These are phyloP conservation scores for Moxostoma hubbsi DNA, from an alignment of 2,797 vertebrate species.

Conservation along the genomic window DNA sequence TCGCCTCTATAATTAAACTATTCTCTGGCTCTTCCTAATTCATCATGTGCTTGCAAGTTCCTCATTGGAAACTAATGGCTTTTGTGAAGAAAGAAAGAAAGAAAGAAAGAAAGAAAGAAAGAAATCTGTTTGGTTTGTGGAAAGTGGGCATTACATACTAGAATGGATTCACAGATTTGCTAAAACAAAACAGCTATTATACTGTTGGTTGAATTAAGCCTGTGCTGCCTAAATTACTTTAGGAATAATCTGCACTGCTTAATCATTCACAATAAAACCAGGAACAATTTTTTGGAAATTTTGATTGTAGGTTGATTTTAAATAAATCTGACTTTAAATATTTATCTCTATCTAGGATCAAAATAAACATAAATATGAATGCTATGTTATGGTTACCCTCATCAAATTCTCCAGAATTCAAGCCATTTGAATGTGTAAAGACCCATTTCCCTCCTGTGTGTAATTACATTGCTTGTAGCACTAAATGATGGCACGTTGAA, in stretches of 20 bases:
- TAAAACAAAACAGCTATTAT: no score
- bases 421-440: constrained; percentile 57
- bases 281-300: no score
- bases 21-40: constrained; percentile 49
- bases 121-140: no score
- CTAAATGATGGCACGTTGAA: constrained; percentile 52
- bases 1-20: constrained; percentile 62
- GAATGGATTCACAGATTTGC: no score
- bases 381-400: constrained; percentile 29
- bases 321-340: no score
- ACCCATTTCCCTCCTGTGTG: constrained; percentile 31
- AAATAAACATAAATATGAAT: constrained; percentile 38
- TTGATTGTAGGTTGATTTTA: no score
- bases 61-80: constrained; percentile 54
- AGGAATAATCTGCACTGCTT: no score
- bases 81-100: constrained; percentile 20
- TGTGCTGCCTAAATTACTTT: no score
- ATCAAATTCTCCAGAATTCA: constrained; percentile 40
- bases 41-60: constrained; percentile 50
- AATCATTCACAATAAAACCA: no score
- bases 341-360: neutral
- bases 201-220: no score
- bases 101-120: no score
- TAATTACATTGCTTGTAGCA: constrained; percentile 53
- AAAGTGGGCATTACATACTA: no score